Base-by-base conservation (phyloP, 1,140 invertebrate genomes). In the Tenebrio molitor region DNA sequence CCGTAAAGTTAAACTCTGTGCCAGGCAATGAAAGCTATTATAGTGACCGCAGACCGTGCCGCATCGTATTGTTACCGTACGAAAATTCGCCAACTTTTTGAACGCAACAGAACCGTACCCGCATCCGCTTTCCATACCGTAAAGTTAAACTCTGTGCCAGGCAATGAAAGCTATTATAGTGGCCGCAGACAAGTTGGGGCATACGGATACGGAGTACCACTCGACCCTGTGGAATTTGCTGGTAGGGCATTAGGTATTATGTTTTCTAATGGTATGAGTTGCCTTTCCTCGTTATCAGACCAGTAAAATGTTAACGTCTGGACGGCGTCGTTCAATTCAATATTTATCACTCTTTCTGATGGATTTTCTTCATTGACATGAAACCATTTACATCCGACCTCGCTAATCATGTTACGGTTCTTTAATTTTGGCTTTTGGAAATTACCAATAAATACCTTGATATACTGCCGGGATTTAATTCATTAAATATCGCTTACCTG, bases 361-460 rank as follows among this genome's bases (percentile, higher is more conserved):
- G 36, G 36, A 39, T 39, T 39, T 39, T 33, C 29, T 33, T 39
- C 36, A 39, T 39, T 39, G 36, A 2, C 7, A n/a, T 39, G 36
- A 39, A 39, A 39, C 36, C 36, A 39, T 39, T 39, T 39, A 39
- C 36, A 39, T 39, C 36, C 36, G 12, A 39, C n/a, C 2, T 39
- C 5, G 36, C 36, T 39, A 39, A 39, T 39, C 36, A 39, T 39
- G 36, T 39, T 39, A n/a, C 7, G 36, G 36, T 39, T 39, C n/a
- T 39, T 39, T 39, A 39, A 39, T 39, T 39, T 39, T 39, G 36
- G 36, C 36, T 39, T 39, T 39, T 39, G 36, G 36, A 39, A 39
- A 39, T n/a, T 39, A 39, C 36, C 5, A 39, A 39, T 39, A 39
- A 39, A 39, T 39, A 39, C 36, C 36, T 39, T 12, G 36, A 39